Base-by-base conservation (phyloP, 2,113 vertebrate genomes). In the Vanacampus margaritifer region DNA sequence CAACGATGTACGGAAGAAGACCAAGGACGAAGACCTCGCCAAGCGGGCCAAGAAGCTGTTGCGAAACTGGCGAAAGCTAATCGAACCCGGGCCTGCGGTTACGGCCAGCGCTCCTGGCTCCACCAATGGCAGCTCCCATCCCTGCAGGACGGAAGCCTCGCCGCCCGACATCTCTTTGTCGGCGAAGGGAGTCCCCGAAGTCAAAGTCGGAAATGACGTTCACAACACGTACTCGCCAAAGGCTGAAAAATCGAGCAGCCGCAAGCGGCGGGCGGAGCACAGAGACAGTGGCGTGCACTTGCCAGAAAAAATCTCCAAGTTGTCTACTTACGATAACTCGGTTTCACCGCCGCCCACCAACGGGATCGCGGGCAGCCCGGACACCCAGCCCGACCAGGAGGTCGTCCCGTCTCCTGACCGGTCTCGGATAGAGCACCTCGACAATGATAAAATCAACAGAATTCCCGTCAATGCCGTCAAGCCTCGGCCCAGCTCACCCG, bases 1-100 rank as follows among this genome's bases (percentile, higher is more conserved):
- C 87, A 99, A 99, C 76, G 97, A 99, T 65, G 95, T 99, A 58
- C 93, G 97, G 75, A 99, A 98, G 89, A 97, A 98, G 76, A 98
- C 96, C 2, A 95, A 94, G 90, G 94, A 98, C 32, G 96, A 98
- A 90, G 97, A 98, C 72, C 94, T 99, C 59, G 96, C 96, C 71
- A 98, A 98, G 88, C 94, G 97, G 80, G 96, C 96, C 83, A 99
- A 99, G 91, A 97, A 96, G 84, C 93, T 99, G 72, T 86, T 99
- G 67, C 89, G 95, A 80, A 96, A 93, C 87, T 99, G 97, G 97
- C 97, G 95, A 79, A 99, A 96, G 83, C 87, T 99, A 72, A 98
- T 99, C 0, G 96, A 98, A 79, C 97, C 97, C 0, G 93, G 92
- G 58, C 93, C 90, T 65, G 90, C 81, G 45, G 97, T 85, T n/a